phyloP scores from a whole-genome alignment of 1,140 invertebrate genomes.

The Brachionus rubens region DNA sequence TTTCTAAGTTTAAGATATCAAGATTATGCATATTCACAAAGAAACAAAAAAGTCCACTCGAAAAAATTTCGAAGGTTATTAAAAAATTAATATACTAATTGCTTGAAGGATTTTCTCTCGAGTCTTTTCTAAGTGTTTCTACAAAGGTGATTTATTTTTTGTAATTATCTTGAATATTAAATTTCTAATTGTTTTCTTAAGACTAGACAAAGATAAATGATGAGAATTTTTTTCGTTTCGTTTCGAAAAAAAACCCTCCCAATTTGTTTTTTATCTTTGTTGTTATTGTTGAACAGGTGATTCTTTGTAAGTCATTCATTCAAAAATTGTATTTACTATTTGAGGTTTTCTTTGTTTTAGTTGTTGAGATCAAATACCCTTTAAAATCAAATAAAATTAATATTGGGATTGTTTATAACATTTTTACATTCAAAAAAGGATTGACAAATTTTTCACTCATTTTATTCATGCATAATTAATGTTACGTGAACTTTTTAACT shows the following conservation, averaged over 20 bases:
- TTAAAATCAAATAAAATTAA: neutral
- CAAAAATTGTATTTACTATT: neutral
- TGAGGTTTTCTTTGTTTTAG: neutral
- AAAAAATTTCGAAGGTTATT: no score
- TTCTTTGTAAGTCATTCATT: no score
- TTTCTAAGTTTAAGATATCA: neutral
- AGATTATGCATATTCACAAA: conserved; percentile 6
- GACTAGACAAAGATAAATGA: conserved; percentile 5
- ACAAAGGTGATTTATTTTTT: conserved; percentile 12
- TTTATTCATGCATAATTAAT: no score
- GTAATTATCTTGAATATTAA: conserved; percentile 19
- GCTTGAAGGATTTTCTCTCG: neutral
- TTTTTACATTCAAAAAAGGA: no score
- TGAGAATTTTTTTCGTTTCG: no score
- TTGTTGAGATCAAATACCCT: neutral
- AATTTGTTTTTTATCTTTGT: neutral
- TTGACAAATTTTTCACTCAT: no score
- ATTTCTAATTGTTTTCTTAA: conserved; percentile 22
- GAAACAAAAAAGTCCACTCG: no score
- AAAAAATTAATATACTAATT: conserved; percentile 14
- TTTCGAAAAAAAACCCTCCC: no score
- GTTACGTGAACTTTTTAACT: no score
- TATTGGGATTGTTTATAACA: no score
- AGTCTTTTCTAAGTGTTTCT: neutral
- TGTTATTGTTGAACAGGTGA: neutral